phyloP scores from a whole-genome alignment of 92 coral and sea anemone genomes.

The Galaxea fascicularis region DNA sequence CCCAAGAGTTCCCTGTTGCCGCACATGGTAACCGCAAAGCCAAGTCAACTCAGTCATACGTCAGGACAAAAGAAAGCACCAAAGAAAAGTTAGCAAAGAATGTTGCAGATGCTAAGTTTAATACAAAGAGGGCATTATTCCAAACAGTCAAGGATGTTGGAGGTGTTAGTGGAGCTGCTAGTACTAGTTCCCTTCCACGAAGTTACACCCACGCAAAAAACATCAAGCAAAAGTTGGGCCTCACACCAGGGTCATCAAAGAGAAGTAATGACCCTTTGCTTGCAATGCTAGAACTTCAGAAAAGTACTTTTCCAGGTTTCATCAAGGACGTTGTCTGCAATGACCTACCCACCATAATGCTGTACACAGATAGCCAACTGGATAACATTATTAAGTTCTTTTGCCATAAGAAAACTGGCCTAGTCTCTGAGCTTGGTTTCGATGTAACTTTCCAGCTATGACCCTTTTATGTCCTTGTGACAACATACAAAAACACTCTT shows the following conservation, averaged over 20 bases:
- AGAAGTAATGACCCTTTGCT: slow-evolving; percentile 66
- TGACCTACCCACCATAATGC: slow-evolving; percentile 76
- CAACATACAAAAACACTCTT: slow-evolving; percentile 65
- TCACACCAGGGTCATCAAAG: slow-evolving; percentile 18
- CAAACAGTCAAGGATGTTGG: slow-evolving; percentile 63
- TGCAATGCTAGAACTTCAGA: slow-evolving; percentile 74
- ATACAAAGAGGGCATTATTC: slow-evolving; percentile 68
- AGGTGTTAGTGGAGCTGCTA: slow-evolving; percentile 57
- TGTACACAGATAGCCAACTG: slow-evolving; percentile 70
- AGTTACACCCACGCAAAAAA: slow-evolving; percentile 45
- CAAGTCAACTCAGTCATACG: slow-evolving; percentile 19
- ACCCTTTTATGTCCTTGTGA: slow-evolving; percentile 76
- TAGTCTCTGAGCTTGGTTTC: slow-evolving; percentile 66
- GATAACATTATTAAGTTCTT: slow-evolving; percentile 70
- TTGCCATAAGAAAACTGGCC: slow-evolving; percentile 41
- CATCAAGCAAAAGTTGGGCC: slow-evolving; percentile 28
- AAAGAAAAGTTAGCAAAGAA: slow-evolving; percentile 38
- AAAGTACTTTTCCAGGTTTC: slow-evolving; percentile 67
- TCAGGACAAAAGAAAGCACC: slow-evolving; percentile 59
- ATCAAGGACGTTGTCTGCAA: slow-evolving; percentile 72
- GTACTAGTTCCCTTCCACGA: slow-evolving; percentile 59
- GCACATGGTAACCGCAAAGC: slow-evolving; percentile 58
- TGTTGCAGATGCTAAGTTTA: slow-evolving; percentile 21
- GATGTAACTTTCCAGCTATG: slow-evolving; percentile 78
- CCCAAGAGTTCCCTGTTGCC: slow-evolving; percentile 39